These are phyloP conservation scores for Cremastobaeus sp. DNA, from an alignment of 2,888 invertebrate genomes.

Conservation along the genomic window DNA sequence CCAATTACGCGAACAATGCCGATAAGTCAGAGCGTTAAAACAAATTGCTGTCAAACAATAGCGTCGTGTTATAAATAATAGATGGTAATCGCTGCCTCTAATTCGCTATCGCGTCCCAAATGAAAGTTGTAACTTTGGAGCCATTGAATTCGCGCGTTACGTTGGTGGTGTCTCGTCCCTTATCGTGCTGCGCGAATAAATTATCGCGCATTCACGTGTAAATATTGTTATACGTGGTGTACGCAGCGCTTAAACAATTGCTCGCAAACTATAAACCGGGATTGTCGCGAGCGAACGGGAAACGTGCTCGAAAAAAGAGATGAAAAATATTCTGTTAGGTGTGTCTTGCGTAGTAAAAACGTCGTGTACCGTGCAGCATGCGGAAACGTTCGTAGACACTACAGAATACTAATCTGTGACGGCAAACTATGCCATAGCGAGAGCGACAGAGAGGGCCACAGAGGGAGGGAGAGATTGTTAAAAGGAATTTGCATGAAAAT, in stretches of 20 bases:
- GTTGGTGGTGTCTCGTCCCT: slow-evolving; percentile 9
- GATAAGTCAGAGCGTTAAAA: slow-evolving; percentile 47
- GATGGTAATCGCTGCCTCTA: slow-evolving; percentile 49
- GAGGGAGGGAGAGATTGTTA: slow-evolving; percentile 48
- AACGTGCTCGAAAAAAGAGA: slow-evolving; percentile 24
- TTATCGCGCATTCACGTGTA: slow-evolving; percentile 30
- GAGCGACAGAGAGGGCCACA: slow-evolving; percentile 30
- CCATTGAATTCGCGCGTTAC: background rate
- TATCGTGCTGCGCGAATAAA: slow-evolving; percentile 18
- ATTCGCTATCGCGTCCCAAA: slow-evolving; percentile 32
- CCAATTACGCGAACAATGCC: slow-evolving; percentile 51
- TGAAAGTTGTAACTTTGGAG: slow-evolving; percentile 25
- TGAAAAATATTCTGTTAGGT: slow-evolving; percentile 34
- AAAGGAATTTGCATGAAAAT: slow-evolving; percentile 64
- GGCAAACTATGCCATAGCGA: slow-evolving; percentile 5
- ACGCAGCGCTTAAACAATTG: slow-evolving; percentile 31
- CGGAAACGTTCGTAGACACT: slow-evolving; percentile 66
- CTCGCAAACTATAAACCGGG: slow-evolving; percentile 19
- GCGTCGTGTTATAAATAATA: slow-evolving; percentile 48
- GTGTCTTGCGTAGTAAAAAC: slow-evolving; percentile 31
- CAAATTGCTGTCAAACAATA: slow-evolving; percentile 49
- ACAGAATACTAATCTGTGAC: slow-evolving; percentile 70
- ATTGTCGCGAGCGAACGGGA: slow-evolving; percentile 13
- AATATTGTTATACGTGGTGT: slow-evolving; percentile 40
- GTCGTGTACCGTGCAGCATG: slow-evolving; percentile 66